Percentiles rank a stretch among this genome's conserved stretches.
Evolutionary conservation across 2,113 vertebrate species (phyloP).

Genomic region (Vulpes vulpes): DNA sequence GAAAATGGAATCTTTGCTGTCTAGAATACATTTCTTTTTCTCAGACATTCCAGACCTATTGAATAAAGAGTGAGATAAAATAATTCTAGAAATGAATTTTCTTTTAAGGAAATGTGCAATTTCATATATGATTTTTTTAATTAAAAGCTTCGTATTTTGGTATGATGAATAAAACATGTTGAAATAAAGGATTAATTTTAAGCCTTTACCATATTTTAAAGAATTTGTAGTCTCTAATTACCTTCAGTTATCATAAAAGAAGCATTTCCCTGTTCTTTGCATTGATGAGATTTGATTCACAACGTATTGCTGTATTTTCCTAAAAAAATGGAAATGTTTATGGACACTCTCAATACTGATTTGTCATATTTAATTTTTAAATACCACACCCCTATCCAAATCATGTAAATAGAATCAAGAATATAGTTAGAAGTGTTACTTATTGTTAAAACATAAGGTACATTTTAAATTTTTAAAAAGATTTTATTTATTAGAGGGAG

Average conservation of each 20-base stretch:
- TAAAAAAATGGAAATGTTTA: slow-evolving; percentile 3
- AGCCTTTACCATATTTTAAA: background rate
- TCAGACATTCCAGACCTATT: background rate
- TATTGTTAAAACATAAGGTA: background rate
- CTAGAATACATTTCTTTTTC: background rate
- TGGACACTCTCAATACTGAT: background rate
- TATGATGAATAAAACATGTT: background rate
- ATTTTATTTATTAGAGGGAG: background rate
- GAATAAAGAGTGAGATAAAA: background rate
- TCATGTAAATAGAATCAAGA: background rate
- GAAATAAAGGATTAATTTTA: slow-evolving; percentile 2
- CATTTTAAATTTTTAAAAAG: background rate
- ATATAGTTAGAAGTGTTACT: background rate
- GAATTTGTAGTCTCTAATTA: background rate
- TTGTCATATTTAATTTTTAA: background rate
- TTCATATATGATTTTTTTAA: background rate
- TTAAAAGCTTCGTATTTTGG: background rate
- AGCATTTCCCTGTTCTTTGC: background rate
- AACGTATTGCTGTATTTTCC: background rate
- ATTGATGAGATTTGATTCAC: background rate
- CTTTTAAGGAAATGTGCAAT: background rate
- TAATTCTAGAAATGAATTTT: background rate
- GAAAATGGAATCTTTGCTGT: background rate
- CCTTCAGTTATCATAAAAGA: background rate
- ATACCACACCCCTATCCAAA: background rate